These are phyloP conservation scores for Sesia bembeciformis DNA, from an alignment of 2,888 invertebrate species.

Conservation along the genomic window DNA sequence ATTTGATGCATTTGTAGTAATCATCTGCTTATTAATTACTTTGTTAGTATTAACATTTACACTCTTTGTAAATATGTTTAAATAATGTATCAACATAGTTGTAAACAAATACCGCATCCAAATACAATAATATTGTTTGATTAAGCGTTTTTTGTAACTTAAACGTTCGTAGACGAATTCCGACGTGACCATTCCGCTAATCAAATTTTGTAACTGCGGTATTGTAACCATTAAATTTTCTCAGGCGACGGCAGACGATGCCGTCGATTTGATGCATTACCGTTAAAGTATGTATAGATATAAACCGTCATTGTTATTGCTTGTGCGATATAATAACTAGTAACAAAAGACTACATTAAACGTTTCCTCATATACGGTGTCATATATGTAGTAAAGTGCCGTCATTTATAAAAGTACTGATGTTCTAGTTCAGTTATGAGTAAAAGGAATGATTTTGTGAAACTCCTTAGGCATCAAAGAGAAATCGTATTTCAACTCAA, in stretches of 20 bases:
- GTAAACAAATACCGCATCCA: neutral
- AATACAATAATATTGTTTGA: neutral
- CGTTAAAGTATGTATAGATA: constrained; percentile 50
- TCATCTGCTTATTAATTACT: too few relatives aligned
- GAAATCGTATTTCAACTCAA: too few relatives aligned
- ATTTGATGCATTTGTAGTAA: too few relatives aligned
- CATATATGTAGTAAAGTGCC: too few relatives aligned
- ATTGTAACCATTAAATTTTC: constrained; percentile 66
- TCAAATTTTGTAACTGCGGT: constrained; percentile 73
- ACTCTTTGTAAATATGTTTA: too few relatives aligned
- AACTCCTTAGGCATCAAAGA: too few relatives aligned
- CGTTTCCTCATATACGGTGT: too few relatives aligned
- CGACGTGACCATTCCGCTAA: constrained; percentile 71
- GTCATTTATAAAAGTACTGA: too few relatives aligned
- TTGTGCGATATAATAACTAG: constrained; percentile 7
- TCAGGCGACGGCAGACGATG: constrained; percentile 42
- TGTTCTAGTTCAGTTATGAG: too few relatives aligned
- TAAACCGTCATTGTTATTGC: constrained; percentile 23
- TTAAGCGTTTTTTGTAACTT: constrained; percentile 1
- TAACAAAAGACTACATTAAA: neutral
- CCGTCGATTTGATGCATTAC: constrained; percentile 54
- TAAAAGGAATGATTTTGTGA: too few relatives aligned
- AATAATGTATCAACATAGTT: too few relatives aligned
- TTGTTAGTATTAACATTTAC: too few relatives aligned
- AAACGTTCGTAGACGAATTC: constrained; percentile 51